These are phyloP conservation scores for Chrysolina oricalcia DNA, from an alignment of 2,888 invertebrate genomes.

Conservation along the genomic window DNA sequence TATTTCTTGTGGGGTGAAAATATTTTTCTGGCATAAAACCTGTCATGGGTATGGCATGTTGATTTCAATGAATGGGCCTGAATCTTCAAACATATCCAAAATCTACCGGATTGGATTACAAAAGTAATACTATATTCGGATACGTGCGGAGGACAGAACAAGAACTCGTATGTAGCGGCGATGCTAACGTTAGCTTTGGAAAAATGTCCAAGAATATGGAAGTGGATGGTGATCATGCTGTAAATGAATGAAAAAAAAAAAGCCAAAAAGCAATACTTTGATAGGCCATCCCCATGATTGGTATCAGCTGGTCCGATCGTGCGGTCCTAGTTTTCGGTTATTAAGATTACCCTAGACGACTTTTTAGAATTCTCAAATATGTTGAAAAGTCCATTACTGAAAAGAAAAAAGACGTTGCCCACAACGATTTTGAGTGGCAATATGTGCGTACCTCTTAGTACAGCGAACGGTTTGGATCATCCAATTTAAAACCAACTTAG, in stretches of 20 bases:
- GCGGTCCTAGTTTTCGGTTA: conserved; percentile 4
- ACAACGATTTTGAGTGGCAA: neutral
- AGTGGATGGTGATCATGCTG: conserved; percentile 29
- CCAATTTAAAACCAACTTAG: neutral
- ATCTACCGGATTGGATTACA: no score
- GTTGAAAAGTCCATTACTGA: neutral
- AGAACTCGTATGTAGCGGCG: no score
- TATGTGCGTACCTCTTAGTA: neutral
- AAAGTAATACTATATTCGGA: no score
- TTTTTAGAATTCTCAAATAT: conserved; percentile 13
- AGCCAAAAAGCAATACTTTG: neutral
- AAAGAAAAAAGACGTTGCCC: conserved; percentile 16
- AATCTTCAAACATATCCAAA: no score
- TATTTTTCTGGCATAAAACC: no score
- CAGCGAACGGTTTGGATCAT: conserved; percentile 11
- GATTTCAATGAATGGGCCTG: no score
- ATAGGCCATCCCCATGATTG: no score
- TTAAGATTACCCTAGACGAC: neutral
- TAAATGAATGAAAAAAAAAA: conserved; percentile 2
- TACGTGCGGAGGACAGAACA: no score
- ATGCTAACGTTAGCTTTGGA: conserved; percentile 12
- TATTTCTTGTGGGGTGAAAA: no score
- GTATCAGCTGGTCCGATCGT: conserved; percentile 3
- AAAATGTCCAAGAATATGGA: conserved; percentile 34
- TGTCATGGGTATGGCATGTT: no score